These are phyloP conservation scores for Eueides isabella DNA, from an alignment of 1,140 invertebrate species.

Conservation along the genomic window DNA sequence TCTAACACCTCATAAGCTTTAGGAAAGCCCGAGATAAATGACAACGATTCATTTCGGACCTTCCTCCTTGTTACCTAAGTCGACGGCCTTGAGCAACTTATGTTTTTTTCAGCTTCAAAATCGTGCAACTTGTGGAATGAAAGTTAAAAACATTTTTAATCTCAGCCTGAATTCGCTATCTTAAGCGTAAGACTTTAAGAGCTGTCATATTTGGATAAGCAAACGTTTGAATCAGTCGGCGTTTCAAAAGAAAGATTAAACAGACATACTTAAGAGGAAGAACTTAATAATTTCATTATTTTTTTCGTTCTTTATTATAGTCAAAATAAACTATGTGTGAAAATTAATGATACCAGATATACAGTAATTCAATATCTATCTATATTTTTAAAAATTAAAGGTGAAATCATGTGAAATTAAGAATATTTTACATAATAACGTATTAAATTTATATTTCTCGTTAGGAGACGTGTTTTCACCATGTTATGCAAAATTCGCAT, in stretches of 20 bases:
- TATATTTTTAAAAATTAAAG: too few relatives aligned
- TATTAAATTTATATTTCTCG: background rate
- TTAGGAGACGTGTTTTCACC: background rate
- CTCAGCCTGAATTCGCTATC: constrained; percentile 10
- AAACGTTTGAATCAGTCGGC: constrained; percentile 10
- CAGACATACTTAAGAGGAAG: constrained; percentile 7
- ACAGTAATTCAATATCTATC: background rate
- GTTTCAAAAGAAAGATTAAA: constrained; percentile 18
- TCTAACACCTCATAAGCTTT: background rate
- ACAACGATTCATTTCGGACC: constrained; percentile 26
- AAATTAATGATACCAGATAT: too few relatives aligned
- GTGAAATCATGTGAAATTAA: too few relatives aligned
- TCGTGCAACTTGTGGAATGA: constrained; percentile 26
- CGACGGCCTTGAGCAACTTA: background rate
- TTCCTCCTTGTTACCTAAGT: constrained; percentile 24
- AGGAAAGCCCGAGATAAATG: constrained; percentile 28
- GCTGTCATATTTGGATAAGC: constrained; percentile 25
- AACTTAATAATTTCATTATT: background rate
- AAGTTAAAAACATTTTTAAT: constrained; percentile 30
- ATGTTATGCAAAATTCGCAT: background rate
- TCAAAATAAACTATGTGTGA: background rate
- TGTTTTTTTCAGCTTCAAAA: constrained; percentile 12
- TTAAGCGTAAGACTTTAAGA: constrained; percentile 24
- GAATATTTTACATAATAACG: background rate
- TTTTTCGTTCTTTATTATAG: background rate